Conservation (phyloP, 2,113 vertebrate genomes). For the Colinus virginianus region DNA sequence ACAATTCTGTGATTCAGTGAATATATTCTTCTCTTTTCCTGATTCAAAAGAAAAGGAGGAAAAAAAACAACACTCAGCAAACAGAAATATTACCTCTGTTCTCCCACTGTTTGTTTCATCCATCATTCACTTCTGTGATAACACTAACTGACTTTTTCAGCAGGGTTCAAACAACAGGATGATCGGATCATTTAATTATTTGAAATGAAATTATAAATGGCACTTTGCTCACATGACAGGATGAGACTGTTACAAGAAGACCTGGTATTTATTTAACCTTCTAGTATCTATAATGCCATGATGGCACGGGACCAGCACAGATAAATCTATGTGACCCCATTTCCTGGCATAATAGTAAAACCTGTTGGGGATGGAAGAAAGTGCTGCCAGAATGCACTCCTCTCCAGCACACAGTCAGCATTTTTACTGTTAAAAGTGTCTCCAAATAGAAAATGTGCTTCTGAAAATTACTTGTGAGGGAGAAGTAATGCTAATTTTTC, state of each 20-base stretch:
- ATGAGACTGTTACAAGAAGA: not conserved
- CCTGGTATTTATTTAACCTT: constrained; percentile 7
- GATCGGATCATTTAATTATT: not conserved
- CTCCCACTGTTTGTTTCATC: not conserved
- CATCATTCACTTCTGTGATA: not conserved
- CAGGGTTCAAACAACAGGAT: not conserved
- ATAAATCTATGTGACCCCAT: not conserved
- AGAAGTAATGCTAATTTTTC: not conserved
- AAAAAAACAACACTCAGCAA: not conserved
- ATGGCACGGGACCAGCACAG: not conserved
- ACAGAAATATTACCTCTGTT: not conserved
- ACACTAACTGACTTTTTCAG: not conserved
- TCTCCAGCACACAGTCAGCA: not conserved
- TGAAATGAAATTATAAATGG: not conserved
- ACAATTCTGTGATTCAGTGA: not conserved
- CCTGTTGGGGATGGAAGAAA: not conserved
- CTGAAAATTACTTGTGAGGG: not conserved
- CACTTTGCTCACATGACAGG: not conserved
- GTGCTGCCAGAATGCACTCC: not conserved
- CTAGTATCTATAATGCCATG: not conserved
- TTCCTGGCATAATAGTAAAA: constrained; percentile 1
- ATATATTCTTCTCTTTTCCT: not conserved
- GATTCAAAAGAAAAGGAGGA: not conserved
- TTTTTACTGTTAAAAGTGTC: not conserved
- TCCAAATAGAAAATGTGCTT: not conserved